These are phyloP conservation scores for Serranus cabrilla DNA, from an alignment of 2,797 vertebrate genomes.

Conservation along the genomic window DNA sequence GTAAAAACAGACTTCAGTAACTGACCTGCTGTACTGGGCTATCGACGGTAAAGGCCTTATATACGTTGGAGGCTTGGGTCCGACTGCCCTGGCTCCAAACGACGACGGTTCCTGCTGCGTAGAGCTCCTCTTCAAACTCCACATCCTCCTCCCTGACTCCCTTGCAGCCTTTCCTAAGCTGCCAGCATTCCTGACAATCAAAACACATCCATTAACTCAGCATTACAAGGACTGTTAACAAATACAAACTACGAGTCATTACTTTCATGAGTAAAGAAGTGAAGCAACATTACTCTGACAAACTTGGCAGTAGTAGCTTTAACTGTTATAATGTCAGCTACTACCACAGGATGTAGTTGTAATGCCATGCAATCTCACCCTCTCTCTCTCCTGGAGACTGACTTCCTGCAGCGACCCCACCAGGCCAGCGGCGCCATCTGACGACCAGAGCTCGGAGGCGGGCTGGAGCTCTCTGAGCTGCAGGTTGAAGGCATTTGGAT, in stretches of 20 bases:
- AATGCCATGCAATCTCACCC: conserved; percentile 80
- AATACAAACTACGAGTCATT: not conserved
- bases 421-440: conserved; percentile 94
- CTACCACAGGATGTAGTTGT: not conserved
- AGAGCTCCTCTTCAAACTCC: conserved; percentile 96
- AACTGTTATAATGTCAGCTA: no score
- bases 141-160: conserved; percentile 88
- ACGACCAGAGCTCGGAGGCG: conserved; percentile 96
- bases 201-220: conserved; percentile 7
- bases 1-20: not conserved
- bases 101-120: conserved; percentile 93
- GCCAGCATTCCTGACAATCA: conserved; percentile 92
- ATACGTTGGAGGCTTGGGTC: conserved; percentile 89
- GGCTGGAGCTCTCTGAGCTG: conserved; percentile 97
- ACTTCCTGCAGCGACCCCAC: conserved; percentile 97
- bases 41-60: conserved; percentile 98
- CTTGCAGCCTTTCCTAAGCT: conserved; percentile 90
- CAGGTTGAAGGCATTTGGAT: conserved; percentile 96
- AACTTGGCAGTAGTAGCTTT: no score
- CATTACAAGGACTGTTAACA: not conserved
- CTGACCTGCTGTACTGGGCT: conserved; percentile 93
- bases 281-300: no score
- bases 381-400: conserved; percentile 94
- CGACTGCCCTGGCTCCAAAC: conserved; percentile 97
- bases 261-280: not conserved